Percentiles rank a stretch among this genome's conserved stretches.
phyloP scores from a whole-genome alignment of 2,797 vertebrate genomes.

The Labroides dimidiatus region DNA sequence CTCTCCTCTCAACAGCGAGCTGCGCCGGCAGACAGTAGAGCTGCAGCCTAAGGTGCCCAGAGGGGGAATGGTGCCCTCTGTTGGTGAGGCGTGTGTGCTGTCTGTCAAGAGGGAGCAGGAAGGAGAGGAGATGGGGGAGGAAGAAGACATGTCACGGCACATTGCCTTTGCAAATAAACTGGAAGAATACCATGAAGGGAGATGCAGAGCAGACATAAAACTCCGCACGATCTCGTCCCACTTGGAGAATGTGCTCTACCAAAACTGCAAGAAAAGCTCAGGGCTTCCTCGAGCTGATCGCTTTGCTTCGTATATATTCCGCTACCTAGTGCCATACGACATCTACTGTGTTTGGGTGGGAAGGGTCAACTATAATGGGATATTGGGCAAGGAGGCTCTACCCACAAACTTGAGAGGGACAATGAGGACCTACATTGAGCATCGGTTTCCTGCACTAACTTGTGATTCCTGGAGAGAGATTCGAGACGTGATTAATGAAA shows the following conservation, averaged over 20 bases:
- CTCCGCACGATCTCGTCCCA: conserved; percentile 72
- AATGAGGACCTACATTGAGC: conserved; percentile 75
- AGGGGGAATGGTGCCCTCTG: conserved; percentile 72
- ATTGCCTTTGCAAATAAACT: conserved; percentile 70
- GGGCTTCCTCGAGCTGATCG: conserved; percentile 71
- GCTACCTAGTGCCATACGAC: conserved; percentile 78
- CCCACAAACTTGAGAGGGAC: conserved; percentile 74
- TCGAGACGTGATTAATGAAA: conserved; percentile 78
- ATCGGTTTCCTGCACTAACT: conserved; percentile 70
- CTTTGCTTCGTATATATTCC: conserved; percentile 80
- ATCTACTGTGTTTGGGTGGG: conserved; percentile 77
- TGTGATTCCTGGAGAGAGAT: conserved; percentile 77
- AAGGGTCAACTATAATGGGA: conserved; percentile 79
- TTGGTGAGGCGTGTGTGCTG: conserved; percentile 65
- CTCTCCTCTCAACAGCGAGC: conserved; percentile 84
- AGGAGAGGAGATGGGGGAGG: conserved; percentile 62
- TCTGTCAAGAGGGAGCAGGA: conserved; percentile 62
- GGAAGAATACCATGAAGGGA: conserved; percentile 73
- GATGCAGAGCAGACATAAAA: conserved; percentile 74
- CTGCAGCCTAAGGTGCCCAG: conserved; percentile 64
- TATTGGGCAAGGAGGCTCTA: conserved; percentile 77
- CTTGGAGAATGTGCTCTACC: conserved; percentile 73
- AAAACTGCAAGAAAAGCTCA: conserved; percentile 71
- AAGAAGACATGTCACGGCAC: conserved; percentile 48
- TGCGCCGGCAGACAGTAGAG: conserved; percentile 75